A percentile compares a stretch with the other conserved stretches of the same genome.
Evolutionary conservation across 2,888 invertebrate species (phyloP).

Genomic region (Macaria liturata): DNA sequence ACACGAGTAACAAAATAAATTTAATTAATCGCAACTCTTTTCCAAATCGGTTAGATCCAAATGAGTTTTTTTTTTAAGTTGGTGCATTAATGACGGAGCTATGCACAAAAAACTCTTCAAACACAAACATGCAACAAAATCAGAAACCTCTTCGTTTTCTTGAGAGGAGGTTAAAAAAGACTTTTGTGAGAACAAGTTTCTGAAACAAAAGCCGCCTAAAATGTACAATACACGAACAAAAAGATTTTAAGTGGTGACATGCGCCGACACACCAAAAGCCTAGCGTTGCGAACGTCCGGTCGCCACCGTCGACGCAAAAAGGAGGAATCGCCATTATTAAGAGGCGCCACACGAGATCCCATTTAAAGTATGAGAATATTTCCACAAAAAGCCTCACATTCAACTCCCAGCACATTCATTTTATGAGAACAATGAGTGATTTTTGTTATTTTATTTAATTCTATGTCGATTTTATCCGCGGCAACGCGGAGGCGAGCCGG

Average conservation of each 20-base stretch:
- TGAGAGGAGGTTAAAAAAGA: too few species aligned
- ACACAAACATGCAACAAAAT: too few species aligned
- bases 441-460: conserved; percentile 83
- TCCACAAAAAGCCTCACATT: conserved; percentile 82
- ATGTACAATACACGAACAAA: conserved; percentile 77
- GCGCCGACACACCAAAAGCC: conserved; percentile 77
- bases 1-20: too few species aligned
- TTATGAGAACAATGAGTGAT: conserved; percentile 83
- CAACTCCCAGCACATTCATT: conserved; percentile 83
- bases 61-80: too few species aligned
- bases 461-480: conserved; percentile 82
- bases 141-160: too few species aligned
- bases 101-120: too few species aligned
- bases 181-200: conserved; percentile 1
- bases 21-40: too few species aligned
- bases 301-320: conserved; percentile 74
- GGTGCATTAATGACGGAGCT: too few species aligned
- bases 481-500: conserved; percentile 71
- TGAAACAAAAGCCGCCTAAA: conserved; percentile 73
- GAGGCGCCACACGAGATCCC: conserved; percentile 83
- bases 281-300: conserved; percentile 64
- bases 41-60: too few species aligned
- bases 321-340: conserved; percentile 72
- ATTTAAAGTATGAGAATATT: conserved; percentile 84
- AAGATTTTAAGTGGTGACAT: conserved; percentile 71